Base-by-base conservation (phyloP, 1,140 invertebrate species). In the Heliconius hewitsoni region DNA sequence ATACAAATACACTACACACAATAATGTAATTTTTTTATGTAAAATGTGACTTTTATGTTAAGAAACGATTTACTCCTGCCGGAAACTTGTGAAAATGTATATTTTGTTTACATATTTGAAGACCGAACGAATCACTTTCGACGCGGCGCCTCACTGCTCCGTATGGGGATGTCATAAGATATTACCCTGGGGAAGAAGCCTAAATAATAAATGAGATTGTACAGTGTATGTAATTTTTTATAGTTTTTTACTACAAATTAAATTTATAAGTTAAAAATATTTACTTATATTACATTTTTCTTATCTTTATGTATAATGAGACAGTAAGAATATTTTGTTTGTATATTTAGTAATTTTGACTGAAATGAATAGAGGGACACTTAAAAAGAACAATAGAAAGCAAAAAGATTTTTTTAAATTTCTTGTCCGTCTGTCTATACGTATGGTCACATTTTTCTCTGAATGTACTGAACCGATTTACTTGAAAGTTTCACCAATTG, bases 61-160 rank as follows among this genome's bases (percentile, higher is more conserved):
- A 18, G 3, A 70, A 23, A 34, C 27, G 66, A 70, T 70, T 70
- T 70, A 9, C 11, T 70, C 66, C 27, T 16, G 9, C 19, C 1
- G 23, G 1, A 70, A 70, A 70, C 66, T 11, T 70, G 30, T 27
- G 66, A 18, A 55, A 55, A 55, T 55, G 19, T 55, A 55, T 55
- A 27, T 70, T 70, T 70, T 70, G 66, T 70, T 70, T 70, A 34
- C 66, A 70, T 70, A 70, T 70, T 70, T 70, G 27, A 70, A 70
- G n/a, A 70, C 9, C 23, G n/a, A 70, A 27, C 11, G n/a, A 70
- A 27, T 70, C 66, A n/a, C 23, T 30, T 70, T 9, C 30, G 66
- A 70, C 23, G 66, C 18, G 66, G 9, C 27, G 66, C 66, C 66
- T 70, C 66, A 30, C 66, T 70, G 66, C 8, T 70, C n/a, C 66